Base-by-base conservation (phyloP, 2,888 invertebrate genomes). In the Lomographa bimaculata region DNA sequence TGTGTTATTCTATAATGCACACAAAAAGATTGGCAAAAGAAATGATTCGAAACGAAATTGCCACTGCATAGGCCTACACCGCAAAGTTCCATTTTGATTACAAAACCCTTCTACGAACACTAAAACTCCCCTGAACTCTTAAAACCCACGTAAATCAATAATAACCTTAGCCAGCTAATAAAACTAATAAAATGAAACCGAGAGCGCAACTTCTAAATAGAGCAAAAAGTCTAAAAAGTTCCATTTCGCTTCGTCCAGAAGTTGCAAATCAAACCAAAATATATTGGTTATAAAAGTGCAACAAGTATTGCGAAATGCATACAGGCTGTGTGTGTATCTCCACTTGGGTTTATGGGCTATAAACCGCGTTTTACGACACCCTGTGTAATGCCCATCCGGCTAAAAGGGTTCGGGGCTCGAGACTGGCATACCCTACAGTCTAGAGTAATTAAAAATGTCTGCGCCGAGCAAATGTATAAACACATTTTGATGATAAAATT, bases 211-310 rank as follows among this genome's bases (percentile, higher is more conserved):
- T 14, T 8, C 4, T 24, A 63, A 65, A 66, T 51, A 63, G 55
- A 64, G 14, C 2, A 14, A 14, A 3, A 14, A 4, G 57, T 2
- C 14, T 53, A 74, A 74, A 77, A 72, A 67, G 55, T 60, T 49
- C 57, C 57, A 73, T 71, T 73, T 71, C 64, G 62, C 67, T 61
- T 61, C 68, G 70, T 67, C 67, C 84, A 73, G 78, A 59, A 82
- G 87, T 86, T 79, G 70, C 87, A 87, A 87, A 87, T 87, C 87
- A 86, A 83, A 83, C 73, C 74, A 71, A 83, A 79, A 84, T 87
- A 85, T 87, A 86, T 87, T 79, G 86, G 81, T 79, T 83, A 80
- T 87, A 87, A 89, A 89, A 85, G 62, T 79, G 87, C 89, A 87
- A 89, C 87, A 87, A 87, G 85, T 87, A 85, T 47, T 78, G 72